Evolutionary conservation across 1,140 invertebrate genomes (phyloP).

Genomic region (Parasteatoda tepidariorum): DNA sequence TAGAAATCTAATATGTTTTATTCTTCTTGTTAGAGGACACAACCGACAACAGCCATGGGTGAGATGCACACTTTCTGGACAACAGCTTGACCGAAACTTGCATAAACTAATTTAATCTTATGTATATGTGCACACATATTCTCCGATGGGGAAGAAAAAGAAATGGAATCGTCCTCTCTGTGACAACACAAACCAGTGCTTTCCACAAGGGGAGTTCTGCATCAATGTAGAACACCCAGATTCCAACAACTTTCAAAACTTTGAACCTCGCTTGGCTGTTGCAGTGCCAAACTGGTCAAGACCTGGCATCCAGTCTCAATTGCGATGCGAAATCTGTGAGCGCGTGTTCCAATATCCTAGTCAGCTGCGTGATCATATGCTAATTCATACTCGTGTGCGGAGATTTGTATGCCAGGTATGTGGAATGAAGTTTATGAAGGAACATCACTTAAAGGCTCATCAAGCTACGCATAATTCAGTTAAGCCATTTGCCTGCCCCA

Average conservation of each 20-base stretch:
- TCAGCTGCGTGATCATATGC: slow-evolving; percentile 61
- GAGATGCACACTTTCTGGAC: too few relatives aligned
- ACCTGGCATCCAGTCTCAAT: slow-evolving; percentile 47
- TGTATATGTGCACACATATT: not conserved
- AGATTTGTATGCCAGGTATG: slow-evolving; percentile 61
- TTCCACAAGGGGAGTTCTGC: slow-evolving; percentile 56
- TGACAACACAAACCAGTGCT: slow-evolving; percentile 60
- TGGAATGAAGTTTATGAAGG: slow-evolving; percentile 62
- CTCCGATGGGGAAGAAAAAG: slow-evolving; percentile 56
- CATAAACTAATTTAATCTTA: slow-evolving; percentile 27
- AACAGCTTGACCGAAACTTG: too few relatives aligned
- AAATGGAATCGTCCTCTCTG: slow-evolving; percentile 59
- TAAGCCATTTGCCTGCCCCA: slow-evolving; percentile 65
- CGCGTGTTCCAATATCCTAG: slow-evolving; percentile 62
- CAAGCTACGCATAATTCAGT: slow-evolving; percentile 61
- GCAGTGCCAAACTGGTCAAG: slow-evolving; percentile 43
- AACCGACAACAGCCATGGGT: too few relatives aligned
- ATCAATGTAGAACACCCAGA: slow-evolving; percentile 58
- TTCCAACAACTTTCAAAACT: slow-evolving; percentile 51
- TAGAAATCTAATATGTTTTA: too few relatives aligned
- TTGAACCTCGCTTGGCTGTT: slow-evolving; percentile 47
- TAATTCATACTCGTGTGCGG: slow-evolving; percentile 60
- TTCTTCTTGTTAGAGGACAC: too few relatives aligned
- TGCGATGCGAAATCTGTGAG: slow-evolving; percentile 58
- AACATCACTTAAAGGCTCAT: slow-evolving; percentile 62